Evolutionary conservation across 2,113 vertebrate genomes (phyloP).

Genomic region (Centropus unirufus): DNA sequence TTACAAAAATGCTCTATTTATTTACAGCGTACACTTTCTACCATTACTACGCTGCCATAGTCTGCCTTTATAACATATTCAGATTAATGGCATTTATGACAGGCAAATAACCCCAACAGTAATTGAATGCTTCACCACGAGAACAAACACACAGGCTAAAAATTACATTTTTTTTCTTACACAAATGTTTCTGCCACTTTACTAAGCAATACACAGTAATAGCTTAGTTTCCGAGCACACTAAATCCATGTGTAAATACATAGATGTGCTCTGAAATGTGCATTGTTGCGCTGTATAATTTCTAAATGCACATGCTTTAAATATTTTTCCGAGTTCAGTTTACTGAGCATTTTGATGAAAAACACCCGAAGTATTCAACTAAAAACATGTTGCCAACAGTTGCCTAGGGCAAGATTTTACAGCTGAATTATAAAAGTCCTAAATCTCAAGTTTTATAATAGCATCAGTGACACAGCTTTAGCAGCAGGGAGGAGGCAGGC

Average conservation of each 20-base stretch:
- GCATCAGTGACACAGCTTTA: constrained; percentile 39
- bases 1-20: background rate
- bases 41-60: background rate
- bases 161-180: background rate
- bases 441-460: constrained; percentile 57
- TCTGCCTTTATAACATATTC: background rate
- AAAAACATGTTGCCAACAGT: background rate
- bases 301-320: background rate
- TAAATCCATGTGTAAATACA: background rate
- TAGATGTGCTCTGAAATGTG: background rate
- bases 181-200: background rate
- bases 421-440: constrained; percentile 42
- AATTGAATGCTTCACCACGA: background rate
- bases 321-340: background rate
- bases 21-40: background rate
- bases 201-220: background rate
- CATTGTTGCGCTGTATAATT: background rate
- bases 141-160: background rate
- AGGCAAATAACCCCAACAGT: background rate
- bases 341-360: background rate
- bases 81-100: background rate
- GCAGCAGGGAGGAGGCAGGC: constrained; percentile 10
- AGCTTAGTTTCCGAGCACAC: background rate
- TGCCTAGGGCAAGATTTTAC: constrained; percentile 52
- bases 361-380: background rate